Evolutionary conservation across 2,888 invertebrate genomes (phyloP).

Genomic region (Noctuana brunneofusca): DNA sequence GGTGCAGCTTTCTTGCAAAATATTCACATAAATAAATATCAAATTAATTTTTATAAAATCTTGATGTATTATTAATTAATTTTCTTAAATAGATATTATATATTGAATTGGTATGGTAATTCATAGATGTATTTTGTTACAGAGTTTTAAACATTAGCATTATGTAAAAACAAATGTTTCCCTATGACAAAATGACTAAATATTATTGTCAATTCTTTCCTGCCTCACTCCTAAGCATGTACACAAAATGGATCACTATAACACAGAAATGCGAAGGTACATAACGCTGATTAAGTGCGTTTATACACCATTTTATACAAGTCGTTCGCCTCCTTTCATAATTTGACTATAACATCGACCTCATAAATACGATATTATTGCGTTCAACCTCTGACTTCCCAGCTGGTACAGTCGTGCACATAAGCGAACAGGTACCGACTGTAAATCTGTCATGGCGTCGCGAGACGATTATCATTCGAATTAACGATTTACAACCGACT

Average conservation of each 20-base stretch:
- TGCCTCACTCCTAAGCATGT: too few relatives aligned
- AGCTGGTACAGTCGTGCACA: constrained; percentile 28
- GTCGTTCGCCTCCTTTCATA: constrained; percentile 4
- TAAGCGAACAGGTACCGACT: constrained; percentile 34
- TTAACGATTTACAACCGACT: constrained; percentile 51
- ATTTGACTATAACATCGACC: constrained; percentile 19
- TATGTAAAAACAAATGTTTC: not conserved
- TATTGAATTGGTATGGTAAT: not conserved
- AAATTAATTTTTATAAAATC: not conserved
- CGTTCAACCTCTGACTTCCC: constrained; percentile 26
- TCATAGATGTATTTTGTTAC: too few relatives aligned
- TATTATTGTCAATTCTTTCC: too few relatives aligned
- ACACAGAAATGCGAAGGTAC: too few relatives aligned
- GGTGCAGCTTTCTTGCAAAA: constrained; percentile 20
- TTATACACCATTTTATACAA: not conserved
- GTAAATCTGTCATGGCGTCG: constrained; percentile 47
- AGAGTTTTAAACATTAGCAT: too few relatives aligned
- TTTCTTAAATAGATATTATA: not conserved
- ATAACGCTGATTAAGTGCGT: not conserved
- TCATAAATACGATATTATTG: constrained; percentile 24
- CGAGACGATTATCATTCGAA: constrained; percentile 53
- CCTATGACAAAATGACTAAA: too few relatives aligned
- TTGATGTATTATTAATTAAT: constrained; percentile 3
- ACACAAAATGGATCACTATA: too few relatives aligned
- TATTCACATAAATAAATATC: constrained; percentile 19